Percentiles rank a stretch among this genome's conserved stretches.
These are phyloP conservation scores for Didymodactylos carnosus DNA, from an alignment of 2,888 invertebrate genomes.

Conservation along the genomic window DNA sequence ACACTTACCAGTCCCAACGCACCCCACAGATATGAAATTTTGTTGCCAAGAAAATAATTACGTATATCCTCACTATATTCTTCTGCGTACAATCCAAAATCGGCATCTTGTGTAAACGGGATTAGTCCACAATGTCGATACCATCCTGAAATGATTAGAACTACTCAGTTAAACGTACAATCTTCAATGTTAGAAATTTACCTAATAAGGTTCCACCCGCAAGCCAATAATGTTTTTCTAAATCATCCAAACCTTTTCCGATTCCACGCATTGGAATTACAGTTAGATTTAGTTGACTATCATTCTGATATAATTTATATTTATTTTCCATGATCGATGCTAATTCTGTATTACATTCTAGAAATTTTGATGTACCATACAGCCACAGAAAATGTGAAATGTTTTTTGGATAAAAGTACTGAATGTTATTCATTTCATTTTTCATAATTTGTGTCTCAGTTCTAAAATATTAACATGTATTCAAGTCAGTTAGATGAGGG, in stretches of 20 bases:
- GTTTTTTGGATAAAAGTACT: background rate
- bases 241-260: background rate
- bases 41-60: conserved; percentile 6
- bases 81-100: conserved; percentile 1
- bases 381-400: background rate
- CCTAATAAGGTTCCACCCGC: conserved; percentile 6
- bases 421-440: background rate
- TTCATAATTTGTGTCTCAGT: background rate
- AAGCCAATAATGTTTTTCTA: conserved; percentile 10
- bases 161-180: background rate
- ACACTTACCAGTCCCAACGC: conserved; percentile 6
- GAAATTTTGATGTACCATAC: conserved; percentile 4
- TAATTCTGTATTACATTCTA: conserved; percentile 3
- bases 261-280: conserved; percentile 1
- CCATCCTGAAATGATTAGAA: conserved; percentile 1
- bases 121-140: conserved; percentile 12
- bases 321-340: background rate
- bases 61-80: conserved; percentile 7
- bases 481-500: too few relatives aligned
- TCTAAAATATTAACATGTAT: background rate
- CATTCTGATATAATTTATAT: background rate
- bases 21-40: conserved; percentile 5
- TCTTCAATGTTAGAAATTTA: background rate
- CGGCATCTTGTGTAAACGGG: conserved; percentile 9
- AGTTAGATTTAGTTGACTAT: background rate